Percentiles rank a stretch among this genome's conserved stretches.
Conservation (phyloP, 2,113 vertebrate species). For the Vombatus ursinus region DNA sequence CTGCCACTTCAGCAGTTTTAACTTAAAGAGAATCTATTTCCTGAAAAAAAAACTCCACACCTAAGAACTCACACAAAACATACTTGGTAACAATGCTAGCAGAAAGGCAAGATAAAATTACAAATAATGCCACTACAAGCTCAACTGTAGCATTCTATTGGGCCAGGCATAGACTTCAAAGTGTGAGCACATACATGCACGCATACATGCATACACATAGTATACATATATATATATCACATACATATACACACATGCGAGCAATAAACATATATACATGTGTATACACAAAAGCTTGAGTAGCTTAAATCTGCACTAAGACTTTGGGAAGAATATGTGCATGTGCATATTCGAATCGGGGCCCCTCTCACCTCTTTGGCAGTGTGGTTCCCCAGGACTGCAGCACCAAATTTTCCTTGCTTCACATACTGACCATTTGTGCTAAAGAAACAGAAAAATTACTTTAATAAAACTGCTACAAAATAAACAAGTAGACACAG, state of each 20-base stretch:
- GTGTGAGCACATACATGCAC: background rate
- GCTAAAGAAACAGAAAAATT: slow-evolving; percentile 81
- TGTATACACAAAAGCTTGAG: rapidly evolving
- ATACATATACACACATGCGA: background rate
- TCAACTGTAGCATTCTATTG: background rate
- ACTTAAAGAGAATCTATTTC: background rate
- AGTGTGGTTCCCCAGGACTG: slow-evolving; percentile 91
- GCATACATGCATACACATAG: background rate
- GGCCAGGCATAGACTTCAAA: background rate
- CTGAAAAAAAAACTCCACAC: background rate
- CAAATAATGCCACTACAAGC: background rate
- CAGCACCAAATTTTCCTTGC: slow-evolving; percentile 97
- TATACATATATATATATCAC: rapidly evolving
- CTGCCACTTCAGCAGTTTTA: slow-evolving; percentile 3
- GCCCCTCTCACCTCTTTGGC: slow-evolving; percentile 90
- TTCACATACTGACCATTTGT: slow-evolving; percentile 94
- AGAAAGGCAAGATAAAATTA: background rate
- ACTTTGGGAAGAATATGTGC: background rate
- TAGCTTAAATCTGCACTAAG: background rate
- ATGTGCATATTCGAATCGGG: background rate
- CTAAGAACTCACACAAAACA: background rate
- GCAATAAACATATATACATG: background rate
- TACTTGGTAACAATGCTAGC: background rate
- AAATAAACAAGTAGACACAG: background rate
- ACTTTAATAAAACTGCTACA: background rate